Evolutionary conservation across 2,113 vertebrate species (phyloP).

Genomic region (Nothoprocta perdicaria): DNA sequence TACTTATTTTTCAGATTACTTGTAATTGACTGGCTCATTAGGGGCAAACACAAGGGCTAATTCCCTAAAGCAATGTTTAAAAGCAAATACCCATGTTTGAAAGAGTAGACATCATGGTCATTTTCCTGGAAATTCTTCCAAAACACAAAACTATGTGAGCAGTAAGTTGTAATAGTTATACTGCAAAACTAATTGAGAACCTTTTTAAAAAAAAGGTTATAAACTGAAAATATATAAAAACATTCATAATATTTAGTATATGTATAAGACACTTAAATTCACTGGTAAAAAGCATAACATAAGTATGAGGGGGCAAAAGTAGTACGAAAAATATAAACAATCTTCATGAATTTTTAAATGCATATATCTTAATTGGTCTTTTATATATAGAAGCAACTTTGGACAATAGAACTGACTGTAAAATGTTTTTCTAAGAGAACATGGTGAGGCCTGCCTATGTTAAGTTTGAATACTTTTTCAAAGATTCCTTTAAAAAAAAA

Average conservation of each 20-base stretch:
- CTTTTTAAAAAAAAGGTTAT: neutral
- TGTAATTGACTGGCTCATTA: neutral
- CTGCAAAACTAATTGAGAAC: neutral
- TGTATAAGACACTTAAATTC: neutral
- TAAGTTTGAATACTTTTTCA: neutral
- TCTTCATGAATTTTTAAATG: neutral
- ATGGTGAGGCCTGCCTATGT: neutral
- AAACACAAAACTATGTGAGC: neutral
- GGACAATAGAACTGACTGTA: neutral
- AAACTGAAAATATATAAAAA: neutral
- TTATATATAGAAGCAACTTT: neutral
- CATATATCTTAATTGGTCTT: neutral
- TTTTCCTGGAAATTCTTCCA: conserved; percentile 6
- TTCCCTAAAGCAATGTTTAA: neutral
- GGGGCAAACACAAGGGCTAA: neutral
- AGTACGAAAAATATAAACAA: neutral
- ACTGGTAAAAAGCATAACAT: neutral
- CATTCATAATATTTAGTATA: neutral
- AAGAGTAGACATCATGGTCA: neutral
- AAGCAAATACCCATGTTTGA: neutral
- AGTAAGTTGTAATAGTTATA: neutral
- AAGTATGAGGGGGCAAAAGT: neutral
- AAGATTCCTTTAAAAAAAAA: neutral
- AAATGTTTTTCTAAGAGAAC: neutral
- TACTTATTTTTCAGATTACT: neutral